A percentile compares a stretch with the other conserved stretches of the same genome.
Conservation (phyloP, 2,888 invertebrate genomes). For the Pachliopta kotzebuea region DNA sequence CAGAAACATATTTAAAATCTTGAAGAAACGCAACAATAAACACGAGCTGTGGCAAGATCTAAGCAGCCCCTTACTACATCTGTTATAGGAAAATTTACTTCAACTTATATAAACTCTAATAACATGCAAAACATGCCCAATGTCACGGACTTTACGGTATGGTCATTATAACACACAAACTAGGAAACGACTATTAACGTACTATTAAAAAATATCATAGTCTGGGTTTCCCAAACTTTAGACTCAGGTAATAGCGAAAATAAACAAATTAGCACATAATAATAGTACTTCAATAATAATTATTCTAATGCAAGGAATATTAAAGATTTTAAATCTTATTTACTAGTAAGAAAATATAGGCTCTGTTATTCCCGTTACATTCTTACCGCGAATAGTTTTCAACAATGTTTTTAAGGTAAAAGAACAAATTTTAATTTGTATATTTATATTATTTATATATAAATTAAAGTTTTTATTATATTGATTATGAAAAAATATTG, state of each 20-base stretch:
- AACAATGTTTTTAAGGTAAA: too few relatives aligned
- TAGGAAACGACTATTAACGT: background rate
- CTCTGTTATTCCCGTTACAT: too few relatives aligned
- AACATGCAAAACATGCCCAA: constrained; percentile 1
- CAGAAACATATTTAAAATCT: constrained; percentile 12
- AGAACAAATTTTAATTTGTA: too few relatives aligned
- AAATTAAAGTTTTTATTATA: too few relatives aligned
- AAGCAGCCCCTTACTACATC: background rate
- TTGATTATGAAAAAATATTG: too few relatives aligned
- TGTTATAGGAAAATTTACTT: background rate
- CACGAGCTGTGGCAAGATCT: background rate
- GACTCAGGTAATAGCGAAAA: background rate
- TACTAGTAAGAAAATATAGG: too few relatives aligned
- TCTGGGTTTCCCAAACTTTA: background rate
- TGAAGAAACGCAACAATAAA: background rate
- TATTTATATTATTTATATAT: too few relatives aligned
- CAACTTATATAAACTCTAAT: constrained; percentile 9
- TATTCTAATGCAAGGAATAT: background rate
- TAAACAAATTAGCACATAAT: background rate
- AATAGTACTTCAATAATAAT: too few relatives aligned
- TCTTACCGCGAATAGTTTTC: too few relatives aligned
- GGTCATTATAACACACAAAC: background rate
- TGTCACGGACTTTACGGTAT: constrained; percentile 1
- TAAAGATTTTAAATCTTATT: background rate
- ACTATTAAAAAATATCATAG: background rate